A percentile compares a stretch with the other conserved stretches of the same genome.
phyloP scores from a whole-genome alignment of 2,113 vertebrate species.

The Catagonus wagneri region DNA sequence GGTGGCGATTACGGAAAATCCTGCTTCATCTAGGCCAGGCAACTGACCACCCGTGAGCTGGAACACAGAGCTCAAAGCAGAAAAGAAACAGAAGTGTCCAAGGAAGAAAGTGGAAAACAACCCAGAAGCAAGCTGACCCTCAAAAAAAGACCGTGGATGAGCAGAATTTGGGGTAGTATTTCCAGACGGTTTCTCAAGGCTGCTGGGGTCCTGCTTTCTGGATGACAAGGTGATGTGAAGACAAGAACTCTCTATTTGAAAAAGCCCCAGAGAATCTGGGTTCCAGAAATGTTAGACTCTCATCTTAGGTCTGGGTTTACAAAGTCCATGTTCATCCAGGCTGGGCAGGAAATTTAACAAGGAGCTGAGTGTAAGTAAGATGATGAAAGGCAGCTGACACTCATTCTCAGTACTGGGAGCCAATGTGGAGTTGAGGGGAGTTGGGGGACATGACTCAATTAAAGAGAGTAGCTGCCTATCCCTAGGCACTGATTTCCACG shows the following conservation, averaged over 20 bases:
- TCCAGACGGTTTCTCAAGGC: background rate
- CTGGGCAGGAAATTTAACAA: background rate
- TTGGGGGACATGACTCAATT: background rate
- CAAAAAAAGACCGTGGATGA: background rate
- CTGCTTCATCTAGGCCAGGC: conserved; percentile 12
- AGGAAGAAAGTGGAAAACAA: conserved; percentile 50
- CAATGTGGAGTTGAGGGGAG: background rate
- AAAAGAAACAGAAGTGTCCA: conserved; percentile 4
- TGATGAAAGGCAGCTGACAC: background rate
- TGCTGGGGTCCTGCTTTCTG: background rate
- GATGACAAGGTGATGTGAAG: background rate
- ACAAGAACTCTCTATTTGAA: background rate
- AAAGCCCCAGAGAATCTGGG: background rate
- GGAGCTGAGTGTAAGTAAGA: background rate
- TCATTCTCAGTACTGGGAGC: background rate
- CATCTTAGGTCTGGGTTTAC: background rate
- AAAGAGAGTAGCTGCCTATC: background rate
- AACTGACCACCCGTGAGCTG: conserved; percentile 50
- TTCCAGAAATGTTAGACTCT: background rate
- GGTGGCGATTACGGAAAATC: conserved; percentile 38
- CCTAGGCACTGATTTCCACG: background rate
- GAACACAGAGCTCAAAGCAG: conserved; percentile 26
- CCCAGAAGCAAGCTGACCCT: background rate
- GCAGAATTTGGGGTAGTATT: background rate
- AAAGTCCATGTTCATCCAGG: background rate